These are phyloP conservation scores for Actinia equina DNA, from an alignment of 64 coral and sea anemone genomes.

Conservation along the genomic window DNA sequence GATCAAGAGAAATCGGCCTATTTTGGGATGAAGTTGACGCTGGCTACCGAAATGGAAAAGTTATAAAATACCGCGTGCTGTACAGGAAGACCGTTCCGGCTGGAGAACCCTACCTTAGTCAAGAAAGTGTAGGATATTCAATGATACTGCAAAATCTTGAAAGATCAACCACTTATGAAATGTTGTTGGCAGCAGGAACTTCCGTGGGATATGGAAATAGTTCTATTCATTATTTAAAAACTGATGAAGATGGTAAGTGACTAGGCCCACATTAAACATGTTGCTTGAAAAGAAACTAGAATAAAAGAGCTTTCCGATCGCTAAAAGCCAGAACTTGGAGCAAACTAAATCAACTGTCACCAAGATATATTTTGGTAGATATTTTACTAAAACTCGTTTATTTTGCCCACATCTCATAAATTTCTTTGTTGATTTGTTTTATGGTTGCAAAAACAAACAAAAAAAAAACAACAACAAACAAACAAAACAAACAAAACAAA, in stretches of 20 bases:
- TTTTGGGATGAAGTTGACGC: slow-evolving; percentile 2
- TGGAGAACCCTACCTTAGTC: neutral
- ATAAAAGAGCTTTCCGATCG: too few relatives aligned
- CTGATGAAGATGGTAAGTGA: slow-evolving; percentile 41
- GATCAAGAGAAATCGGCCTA: slow-evolving; percentile 8
- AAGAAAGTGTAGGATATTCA: neutral
- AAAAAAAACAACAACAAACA: too few relatives aligned
- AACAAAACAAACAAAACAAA: too few relatives aligned
- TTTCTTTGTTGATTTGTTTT: too few relatives aligned
- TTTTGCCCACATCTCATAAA: too few relatives aligned
- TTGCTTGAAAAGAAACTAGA: too few relatives aligned
- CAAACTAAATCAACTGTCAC: too few relatives aligned
- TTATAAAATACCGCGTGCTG: neutral
- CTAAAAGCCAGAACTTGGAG: too few relatives aligned
- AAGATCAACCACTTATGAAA: slow-evolving; percentile 19
- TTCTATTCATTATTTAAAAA: neutral
- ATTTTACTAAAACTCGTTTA: too few relatives aligned
- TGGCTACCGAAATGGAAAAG: slow-evolving; percentile 26
- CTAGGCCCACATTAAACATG: too few relatives aligned
- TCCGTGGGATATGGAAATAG: neutral
- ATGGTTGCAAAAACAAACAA: too few relatives aligned
- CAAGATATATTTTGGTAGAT: too few relatives aligned
- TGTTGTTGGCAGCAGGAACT: slow-evolving; percentile 24
- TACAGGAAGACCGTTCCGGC: neutral
- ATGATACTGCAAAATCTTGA: neutral